phyloP scores from a whole-genome alignment of 2,797 vertebrate genomes.

The Choloepus didactylus region DNA sequence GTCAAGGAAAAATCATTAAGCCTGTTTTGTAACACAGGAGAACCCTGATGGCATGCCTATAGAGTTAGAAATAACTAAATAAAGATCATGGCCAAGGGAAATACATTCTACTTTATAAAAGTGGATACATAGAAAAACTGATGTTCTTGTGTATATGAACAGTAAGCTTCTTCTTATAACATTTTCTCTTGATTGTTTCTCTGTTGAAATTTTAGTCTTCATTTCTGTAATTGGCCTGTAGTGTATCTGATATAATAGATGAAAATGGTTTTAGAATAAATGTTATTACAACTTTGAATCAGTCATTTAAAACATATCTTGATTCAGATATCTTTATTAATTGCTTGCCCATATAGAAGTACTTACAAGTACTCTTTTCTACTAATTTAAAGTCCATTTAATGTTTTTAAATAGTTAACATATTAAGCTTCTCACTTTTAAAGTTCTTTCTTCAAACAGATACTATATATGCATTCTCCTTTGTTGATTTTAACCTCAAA shows the following conservation, averaged over 20 bases:
- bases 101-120: not conserved
- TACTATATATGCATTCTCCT: not conserved
- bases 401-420: not conserved
- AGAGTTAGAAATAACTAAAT: not conserved
- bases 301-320: not conserved
- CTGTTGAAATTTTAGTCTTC: not conserved
- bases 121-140: not conserved
- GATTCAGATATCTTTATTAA: not conserved
- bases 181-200: not conserved
- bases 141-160: not conserved
- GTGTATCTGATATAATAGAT: not conserved
- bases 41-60: not conserved
- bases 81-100: not conserved
- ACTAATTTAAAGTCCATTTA: not conserved
- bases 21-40: not conserved
- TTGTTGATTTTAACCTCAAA: constrained; percentile 6
- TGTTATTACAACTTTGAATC: not conserved
- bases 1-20: not conserved
- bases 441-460: not conserved
- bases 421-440: constrained; percentile 13
- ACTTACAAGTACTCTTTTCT: not conserved
- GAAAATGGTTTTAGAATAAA: not conserved
- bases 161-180: not conserved
- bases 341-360: not conserved
- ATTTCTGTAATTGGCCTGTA: not conserved